Conservation (phyloP, 2,797 vertebrate species). For the Sebastes diaconus region DNA sequence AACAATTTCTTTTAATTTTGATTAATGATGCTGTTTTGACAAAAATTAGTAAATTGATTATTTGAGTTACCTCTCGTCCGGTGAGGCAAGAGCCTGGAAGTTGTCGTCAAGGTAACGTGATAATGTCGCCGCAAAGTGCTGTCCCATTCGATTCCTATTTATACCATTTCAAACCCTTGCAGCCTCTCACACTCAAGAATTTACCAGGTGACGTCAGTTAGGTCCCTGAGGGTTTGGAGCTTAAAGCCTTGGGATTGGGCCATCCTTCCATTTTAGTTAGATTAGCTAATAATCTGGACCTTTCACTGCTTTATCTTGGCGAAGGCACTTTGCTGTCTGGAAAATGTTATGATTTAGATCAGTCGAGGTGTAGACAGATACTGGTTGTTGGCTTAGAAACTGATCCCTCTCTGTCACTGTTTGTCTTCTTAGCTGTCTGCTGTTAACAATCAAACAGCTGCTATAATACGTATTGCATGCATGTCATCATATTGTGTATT, state of each 20-base stretch:
- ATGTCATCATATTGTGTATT: conserved; percentile 42
- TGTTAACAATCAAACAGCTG: conserved; percentile 63
- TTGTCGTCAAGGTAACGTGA: background rate
- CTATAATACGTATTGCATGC: conserved; percentile 34
- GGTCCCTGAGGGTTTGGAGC: background rate
- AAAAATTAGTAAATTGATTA: background rate
- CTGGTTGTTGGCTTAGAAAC: conserved; percentile 43
- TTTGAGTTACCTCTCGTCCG: background rate
- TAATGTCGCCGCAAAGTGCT: background rate
- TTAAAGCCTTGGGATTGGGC: background rate
- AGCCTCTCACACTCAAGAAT: background rate
- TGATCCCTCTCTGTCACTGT: conserved; percentile 28
- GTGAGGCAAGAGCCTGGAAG: background rate
- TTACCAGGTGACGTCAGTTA: background rate
- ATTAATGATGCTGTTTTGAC: background rate
- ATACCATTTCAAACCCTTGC: background rate
- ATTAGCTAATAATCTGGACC: conserved; percentile 27
- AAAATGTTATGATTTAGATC: background rate
- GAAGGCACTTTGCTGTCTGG: background rate
- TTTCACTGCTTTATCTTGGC: conserved; percentile 4
- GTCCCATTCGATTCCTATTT: background rate
- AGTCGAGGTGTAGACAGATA: background rate
- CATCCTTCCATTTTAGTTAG: background rate
- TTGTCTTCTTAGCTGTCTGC: conserved; percentile 37
- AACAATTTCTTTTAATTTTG: background rate